Conservation (phyloP, 2,113 vertebrate species). For the Choloepus hoffmanni region DNA sequence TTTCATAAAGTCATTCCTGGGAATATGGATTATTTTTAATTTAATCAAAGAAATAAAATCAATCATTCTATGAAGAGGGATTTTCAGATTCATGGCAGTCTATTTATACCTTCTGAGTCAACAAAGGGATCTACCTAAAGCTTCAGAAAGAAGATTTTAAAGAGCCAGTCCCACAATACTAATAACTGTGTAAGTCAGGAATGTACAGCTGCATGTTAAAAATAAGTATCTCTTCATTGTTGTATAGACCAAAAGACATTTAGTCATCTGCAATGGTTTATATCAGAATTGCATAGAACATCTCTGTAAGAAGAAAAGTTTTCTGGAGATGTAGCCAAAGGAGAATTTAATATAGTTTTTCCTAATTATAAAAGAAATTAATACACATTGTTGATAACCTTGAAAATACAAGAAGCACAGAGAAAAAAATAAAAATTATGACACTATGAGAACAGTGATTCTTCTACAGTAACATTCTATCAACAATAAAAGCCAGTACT, state of each 20-base stretch:
- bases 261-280: conserved; percentile 29
- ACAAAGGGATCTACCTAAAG: conserved; percentile 55
- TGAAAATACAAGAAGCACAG: not conserved
- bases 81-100: conserved; percentile 68
- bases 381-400: not conserved
- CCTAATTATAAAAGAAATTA: not conserved
- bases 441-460: not conserved
- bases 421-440: not conserved
- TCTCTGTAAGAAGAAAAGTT: not conserved
- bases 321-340: not conserved
- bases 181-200: conserved; percentile 55
- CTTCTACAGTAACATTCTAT: not conserved
- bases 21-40: conserved; percentile 52
- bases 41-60: conserved; percentile 69
- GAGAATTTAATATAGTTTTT: not conserved
- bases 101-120: conserved; percentile 74
- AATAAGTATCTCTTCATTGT: conserved; percentile 40
- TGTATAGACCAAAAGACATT: not conserved
- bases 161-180: conserved; percentile 2
- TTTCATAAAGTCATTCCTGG: conserved; percentile 12
- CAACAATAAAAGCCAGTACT: not conserved
- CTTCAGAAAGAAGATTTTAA: conserved; percentile 48
- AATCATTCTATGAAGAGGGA: conserved; percentile 57
- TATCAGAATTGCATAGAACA: not conserved
- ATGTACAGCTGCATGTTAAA: conserved; percentile 67